A percentile compares a stretch with the other conserved stretches of the same genome.
These are phyloP conservation scores for Nasonia vitripennis DNA, from an alignment of 1,140 invertebrate species.

Conservation along the genomic window DNA sequence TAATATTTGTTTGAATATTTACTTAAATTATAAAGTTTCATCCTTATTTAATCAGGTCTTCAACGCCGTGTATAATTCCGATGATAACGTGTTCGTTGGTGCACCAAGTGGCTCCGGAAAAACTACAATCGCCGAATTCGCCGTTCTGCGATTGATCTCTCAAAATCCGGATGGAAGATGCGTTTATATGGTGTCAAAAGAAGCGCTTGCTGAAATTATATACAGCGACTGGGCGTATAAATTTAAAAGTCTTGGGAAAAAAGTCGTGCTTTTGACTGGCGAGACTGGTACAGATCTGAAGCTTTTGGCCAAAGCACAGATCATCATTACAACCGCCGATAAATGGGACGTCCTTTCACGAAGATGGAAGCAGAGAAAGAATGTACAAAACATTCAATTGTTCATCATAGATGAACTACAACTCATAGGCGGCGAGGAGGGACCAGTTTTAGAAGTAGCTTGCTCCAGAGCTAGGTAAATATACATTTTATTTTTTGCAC, in stretches of 20 bases:
- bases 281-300: constrained; percentile 99
- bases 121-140: constrained; percentile 97
- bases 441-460: constrained; percentile 96
- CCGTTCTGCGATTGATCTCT: constrained; percentile 91
- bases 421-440: constrained; percentile 90
- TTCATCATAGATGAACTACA: constrained; percentile 99
- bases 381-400: constrained; percentile 97
- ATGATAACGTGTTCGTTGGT: constrained; percentile 99
- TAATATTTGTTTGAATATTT: not conserved
- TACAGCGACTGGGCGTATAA: constrained; percentile 94
- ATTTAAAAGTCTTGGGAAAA: constrained; percentile 89
- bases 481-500: not conserved
- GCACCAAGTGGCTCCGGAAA: constrained; percentile 98
- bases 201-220: constrained; percentile 93
- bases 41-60: constrained; percentile 81
- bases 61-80: constrained; percentile 98
- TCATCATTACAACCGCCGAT: constrained; percentile 97
- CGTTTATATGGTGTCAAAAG: constrained; percentile 95
- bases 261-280: constrained; percentile 95
- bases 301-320: constrained; percentile 91
- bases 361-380: constrained; percentile 98
- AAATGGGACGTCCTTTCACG: constrained; percentile 99
- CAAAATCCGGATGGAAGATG: constrained; percentile 85
- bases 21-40: not conserved
- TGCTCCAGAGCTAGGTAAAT: constrained; percentile 91